Evolutionary conservation across 2,797 vertebrate species (phyloP).

Genomic region (Dendrocincla tyrannina): DNA sequence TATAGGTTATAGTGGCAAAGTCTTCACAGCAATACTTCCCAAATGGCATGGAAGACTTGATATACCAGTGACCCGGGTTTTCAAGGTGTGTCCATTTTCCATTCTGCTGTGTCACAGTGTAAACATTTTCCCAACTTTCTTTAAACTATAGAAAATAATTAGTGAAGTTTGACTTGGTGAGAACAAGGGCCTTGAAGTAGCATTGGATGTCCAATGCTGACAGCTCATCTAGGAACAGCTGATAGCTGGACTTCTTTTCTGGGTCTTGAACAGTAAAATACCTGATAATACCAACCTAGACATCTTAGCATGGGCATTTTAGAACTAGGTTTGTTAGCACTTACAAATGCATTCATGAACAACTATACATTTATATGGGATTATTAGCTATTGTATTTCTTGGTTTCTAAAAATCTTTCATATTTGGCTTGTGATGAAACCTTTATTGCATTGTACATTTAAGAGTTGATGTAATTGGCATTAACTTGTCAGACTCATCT

Average conservation of each 20-base stretch:
- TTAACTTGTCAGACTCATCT: not conserved
- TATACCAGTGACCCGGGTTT: not conserved
- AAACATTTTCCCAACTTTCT: not conserved
- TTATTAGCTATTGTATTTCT: not conserved
- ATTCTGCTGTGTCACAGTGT: not conserved
- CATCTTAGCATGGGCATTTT: not conserved
- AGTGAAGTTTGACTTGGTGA: not conserved
- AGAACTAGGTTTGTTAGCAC: not conserved
- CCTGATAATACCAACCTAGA: not conserved
- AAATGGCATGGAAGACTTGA: not conserved
- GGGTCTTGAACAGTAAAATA: rapidly evolving
- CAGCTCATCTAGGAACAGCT: not conserved
- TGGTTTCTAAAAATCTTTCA: not conserved
- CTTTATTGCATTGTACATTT: not conserved
- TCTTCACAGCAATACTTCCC: not conserved
- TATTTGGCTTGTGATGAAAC: not conserved
- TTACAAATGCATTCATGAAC: not conserved
- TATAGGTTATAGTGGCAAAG: not conserved
- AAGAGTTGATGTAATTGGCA: not conserved
- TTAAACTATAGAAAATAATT: conserved; percentile 23
- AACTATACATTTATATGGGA: not conserved
- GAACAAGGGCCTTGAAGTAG: not conserved
- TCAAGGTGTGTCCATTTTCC: not conserved
- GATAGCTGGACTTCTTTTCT: not conserved
- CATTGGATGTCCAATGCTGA: not conserved